Base-by-base conservation (phyloP, 2,113 vertebrate genomes). In the Campylomormyrus tamandua region DNA sequence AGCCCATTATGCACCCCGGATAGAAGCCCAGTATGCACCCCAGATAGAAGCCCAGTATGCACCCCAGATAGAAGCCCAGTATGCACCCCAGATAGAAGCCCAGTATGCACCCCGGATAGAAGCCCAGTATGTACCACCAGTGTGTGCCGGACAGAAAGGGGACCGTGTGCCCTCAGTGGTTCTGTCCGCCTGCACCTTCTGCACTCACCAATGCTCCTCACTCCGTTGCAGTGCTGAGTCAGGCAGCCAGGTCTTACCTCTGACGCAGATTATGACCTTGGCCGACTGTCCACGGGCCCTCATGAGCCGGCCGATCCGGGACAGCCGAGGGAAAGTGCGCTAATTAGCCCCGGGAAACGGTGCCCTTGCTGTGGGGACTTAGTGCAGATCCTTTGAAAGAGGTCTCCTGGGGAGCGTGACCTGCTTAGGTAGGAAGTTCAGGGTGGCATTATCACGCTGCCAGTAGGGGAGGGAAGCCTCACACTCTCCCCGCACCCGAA, bases 141-240 rank as follows among this genome's bases (percentile, higher is more conserved):
- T 56, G 80, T 91, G 93, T 92, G 92, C 91, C 90, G 90, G 85
- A 87, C 88, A 94, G 95, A 95, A 95, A 96, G 93, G 93, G 87
- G 85, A 89, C 53, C 91, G 94, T 95, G 93, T 94, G 91, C 95
- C 93, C 94, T 95, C 94, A 95, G 94, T 94, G 91, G 94, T 95
- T 95, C 95, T 91, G 93, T 90, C 92, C 89, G 91, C n/a, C 90
- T 21, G 90, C 83, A 87, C 83, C 83, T 83, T 48, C 90, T 17
- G 90, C 88, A 87, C 83, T 42, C 87, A 83, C 58, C 56, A 48
- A 45, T 90, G 89, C 87, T n/a, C 7, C 94, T 89, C 31, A 31
- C 52, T 62, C 89, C 87, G 1, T 39, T 5, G 94, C 93, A 95
- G 92, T 91, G 96, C 97, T 97, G 97, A 97, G 96, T 97, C 97